A percentile compares a stretch with the other conserved stretches of the same genome.
phyloP scores from a whole-genome alignment of 2,888 invertebrate species.

The Andrena camellia region DNA sequence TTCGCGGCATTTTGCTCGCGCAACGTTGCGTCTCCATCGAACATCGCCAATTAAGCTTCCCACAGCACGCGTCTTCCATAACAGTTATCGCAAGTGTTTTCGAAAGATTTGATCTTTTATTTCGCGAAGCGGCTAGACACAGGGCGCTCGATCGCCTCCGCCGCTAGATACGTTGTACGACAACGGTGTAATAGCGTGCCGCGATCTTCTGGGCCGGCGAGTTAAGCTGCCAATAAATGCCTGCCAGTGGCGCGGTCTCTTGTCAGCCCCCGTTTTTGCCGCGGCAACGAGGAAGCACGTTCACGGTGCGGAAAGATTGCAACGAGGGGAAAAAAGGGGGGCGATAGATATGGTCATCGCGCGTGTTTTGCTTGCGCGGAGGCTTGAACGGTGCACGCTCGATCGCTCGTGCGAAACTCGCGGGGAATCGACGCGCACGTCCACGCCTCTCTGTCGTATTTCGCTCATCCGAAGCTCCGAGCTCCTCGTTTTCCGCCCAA shows the following conservation, averaged over 20 bases:
- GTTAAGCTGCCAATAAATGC: conserved; percentile 46
- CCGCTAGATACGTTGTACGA: conserved; percentile 5
- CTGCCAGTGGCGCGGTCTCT: conserved; percentile 45
- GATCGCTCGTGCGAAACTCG: conserved; percentile 59
- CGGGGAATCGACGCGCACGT: conserved; percentile 21
- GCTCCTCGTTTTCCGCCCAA: too few relatives aligned
- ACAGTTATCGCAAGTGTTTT: too few relatives aligned
- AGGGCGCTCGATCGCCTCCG: neutral
- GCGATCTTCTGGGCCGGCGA: neutral
- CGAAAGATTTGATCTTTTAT: too few relatives aligned
- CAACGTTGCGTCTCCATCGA: conserved; percentile 6
- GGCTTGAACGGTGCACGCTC: conserved; percentile 51
- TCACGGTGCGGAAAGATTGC: conserved; percentile 33
- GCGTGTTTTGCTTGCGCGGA: conserved; percentile 56
- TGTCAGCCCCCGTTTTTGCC: conserved; percentile 47
- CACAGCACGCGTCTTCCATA: too few relatives aligned
- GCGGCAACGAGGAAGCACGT: conserved; percentile 55
- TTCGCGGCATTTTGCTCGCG: conserved; percentile 18
- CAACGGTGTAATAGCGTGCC: conserved; percentile 13
- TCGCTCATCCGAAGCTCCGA: neutral
- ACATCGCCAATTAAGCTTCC: conserved; percentile 4
- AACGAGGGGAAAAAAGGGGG: conserved; percentile 35
- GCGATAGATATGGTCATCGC: conserved; percentile 34
- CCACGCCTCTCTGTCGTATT: conserved; percentile 11
- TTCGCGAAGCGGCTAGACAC: too few relatives aligned